A percentile compares a stretch with the other conserved stretches of the same genome.
phyloP scores from a whole-genome alignment of 2,113 vertebrate genomes.

The Cichladusa arquata region DNA sequence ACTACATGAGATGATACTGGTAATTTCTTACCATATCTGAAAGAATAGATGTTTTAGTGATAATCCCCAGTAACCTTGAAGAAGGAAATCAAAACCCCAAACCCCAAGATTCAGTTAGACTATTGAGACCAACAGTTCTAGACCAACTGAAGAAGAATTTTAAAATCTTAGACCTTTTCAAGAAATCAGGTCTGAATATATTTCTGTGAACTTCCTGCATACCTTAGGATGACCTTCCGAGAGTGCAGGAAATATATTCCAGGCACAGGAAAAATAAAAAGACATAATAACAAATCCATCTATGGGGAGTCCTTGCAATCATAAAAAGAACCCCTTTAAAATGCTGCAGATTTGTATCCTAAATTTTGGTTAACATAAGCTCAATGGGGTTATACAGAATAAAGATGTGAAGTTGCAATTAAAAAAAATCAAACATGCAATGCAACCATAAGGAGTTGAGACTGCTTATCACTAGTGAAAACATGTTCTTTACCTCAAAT shows the following conservation, averaged over 20 bases:
- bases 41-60: neutral
- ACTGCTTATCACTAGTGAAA: neutral
- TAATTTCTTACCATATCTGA: neutral
- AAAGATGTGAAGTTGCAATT: neutral
- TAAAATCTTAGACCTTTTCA: neutral
- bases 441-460: neutral
- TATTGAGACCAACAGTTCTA: neutral
- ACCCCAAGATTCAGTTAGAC: neutral
- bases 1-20: neutral
- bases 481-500: slow-evolving; percentile 76
- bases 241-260: neutral
- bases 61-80: neutral
- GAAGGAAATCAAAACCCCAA: neutral
- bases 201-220: neutral
- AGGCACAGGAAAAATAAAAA: neutral
- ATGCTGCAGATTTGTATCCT: neutral
- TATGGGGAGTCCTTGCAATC: neutral
- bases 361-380: neutral
- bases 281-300: neutral
- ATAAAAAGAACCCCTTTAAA: neutral
- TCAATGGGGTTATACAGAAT: neutral
- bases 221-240: neutral
- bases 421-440: neutral
- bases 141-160: neutral
- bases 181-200: neutral